phyloP scores from a whole-genome alignment of 2,797 vertebrate genomes.

The Sebastes elongatus region DNA sequence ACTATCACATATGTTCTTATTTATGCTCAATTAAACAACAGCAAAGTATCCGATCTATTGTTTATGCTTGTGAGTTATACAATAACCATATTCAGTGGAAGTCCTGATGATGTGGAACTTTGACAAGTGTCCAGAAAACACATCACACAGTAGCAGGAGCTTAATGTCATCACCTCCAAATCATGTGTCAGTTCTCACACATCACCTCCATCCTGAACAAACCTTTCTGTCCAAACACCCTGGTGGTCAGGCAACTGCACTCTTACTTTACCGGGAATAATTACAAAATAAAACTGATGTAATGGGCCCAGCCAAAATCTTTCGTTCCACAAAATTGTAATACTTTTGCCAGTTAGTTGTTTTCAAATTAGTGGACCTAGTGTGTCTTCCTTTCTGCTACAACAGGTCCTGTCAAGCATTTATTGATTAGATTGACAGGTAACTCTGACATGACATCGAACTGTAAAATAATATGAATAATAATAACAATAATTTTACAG shows the following conservation, averaged over 20 bases:
- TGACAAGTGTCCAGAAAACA: background rate
- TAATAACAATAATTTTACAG: no score
- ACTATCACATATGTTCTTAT: background rate
- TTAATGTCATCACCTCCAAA: conserved; percentile 14
- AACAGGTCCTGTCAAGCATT: background rate
- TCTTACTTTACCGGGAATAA: background rate
- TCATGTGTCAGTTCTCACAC: conserved; percentile 36
- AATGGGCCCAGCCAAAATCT: background rate
- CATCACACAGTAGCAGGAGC: background rate
- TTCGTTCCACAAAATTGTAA: background rate
- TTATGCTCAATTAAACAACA: background rate
- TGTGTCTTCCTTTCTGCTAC: background rate
- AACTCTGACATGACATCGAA: background rate
- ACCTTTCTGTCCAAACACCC: background rate
- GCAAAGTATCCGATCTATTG: background rate
- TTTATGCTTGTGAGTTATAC: background rate
- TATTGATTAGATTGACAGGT: background rate
- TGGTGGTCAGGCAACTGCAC: background rate
- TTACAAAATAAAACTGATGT: background rate
- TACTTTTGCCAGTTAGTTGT: background rate
- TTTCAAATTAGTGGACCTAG: background rate
- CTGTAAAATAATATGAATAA: no score
- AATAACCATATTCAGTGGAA: background rate
- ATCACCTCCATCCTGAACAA: conserved; percentile 7
- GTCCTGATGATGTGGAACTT: background rate